Base-by-base conservation (phyloP, 2,797 vertebrate genomes). In the Todus mexicanus region DNA sequence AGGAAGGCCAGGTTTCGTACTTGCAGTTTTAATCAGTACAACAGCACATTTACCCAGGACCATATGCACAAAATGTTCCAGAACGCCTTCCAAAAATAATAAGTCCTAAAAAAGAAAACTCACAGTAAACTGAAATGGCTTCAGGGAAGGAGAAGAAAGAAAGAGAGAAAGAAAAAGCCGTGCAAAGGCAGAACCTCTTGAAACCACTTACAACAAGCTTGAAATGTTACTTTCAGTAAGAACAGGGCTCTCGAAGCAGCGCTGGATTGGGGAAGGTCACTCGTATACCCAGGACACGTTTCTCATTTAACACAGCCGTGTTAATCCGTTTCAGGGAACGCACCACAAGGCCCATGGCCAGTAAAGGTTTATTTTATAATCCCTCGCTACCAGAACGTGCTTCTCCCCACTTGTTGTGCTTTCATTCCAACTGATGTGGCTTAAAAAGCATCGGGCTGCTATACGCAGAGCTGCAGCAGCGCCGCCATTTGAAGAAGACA, bases 71-170 rank as follows among this genome's bases (percentile, higher is more conserved):
- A 84, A 96, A 90, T 96, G 97, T 97, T 97, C 97, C 96, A 93
- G 95, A 97, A 87, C 18, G 37, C 76, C 92, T 97, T 97, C 96
- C 96, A 97, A 97, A 98, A 97, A 97, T 96, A 97, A 97, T 96
- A 97, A 96, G 63, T 83, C 59, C 33, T 88, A 91, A 91, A 96
- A 97, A 87, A 83, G 95, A 96, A 95, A 87, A 79, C 91, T 93
- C 91, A 74, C 73, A 86, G 79, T 84, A 93, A 93, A 91, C 79
- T 88, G 21, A 51, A 94, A 74, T n/a, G 90, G 73, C 65, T 90
- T 81, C 51, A 75, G 73, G 51, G 54, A 95, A 84, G 42, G 72
- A 91, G 40, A 86, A 77, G 74, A 69, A 92, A 92, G 95, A 89
- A 74, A n/a, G 72, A 91, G 40, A 86, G 74, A 74, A 69, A 92